Evolutionary conservation across 2,797 vertebrate genomes (phyloP), one percentile per base, ranked within the genome.

Genomic region (Poecilia picta): DNA sequence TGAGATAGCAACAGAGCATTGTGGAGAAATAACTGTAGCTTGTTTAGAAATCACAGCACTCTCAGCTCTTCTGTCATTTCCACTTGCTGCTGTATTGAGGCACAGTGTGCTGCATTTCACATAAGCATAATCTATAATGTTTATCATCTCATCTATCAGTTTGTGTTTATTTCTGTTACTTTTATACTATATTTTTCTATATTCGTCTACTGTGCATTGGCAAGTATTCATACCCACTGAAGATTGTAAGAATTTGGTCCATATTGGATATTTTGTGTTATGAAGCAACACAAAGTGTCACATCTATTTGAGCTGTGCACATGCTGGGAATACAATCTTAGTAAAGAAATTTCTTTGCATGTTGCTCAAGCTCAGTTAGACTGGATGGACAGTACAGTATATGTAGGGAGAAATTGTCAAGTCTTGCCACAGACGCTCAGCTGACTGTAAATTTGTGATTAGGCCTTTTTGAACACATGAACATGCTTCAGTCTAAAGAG

Each of bases 21-120:
- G 86, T 83, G 79, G 84, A 76, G 85, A 87, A 88, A 83, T 73
- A 81, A 85, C 74, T 73, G 81, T 76, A 51, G 20, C 89, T 89
- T 81, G 91, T 91, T 90, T 89, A 76, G 77, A 81, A 89, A 74
- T 90, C 83, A 0, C 13, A 51, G 83, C 84, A 80, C 81, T 77
- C 66, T 70, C 49, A 74, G 49, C 28, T 0, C 20, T 47, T 12
- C 31, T 73, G 73, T 53, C 25, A 78, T 84, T 74, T 78, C 73
- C 46, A 64, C 55, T 82, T 72, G 39, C 62, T 1, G 1, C 51
- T 59, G 8, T 25, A 49, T 75, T 49, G 73, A 73, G n/a, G 46
- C 18, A 3, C 1, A 1, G 57, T 72, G 39, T 51, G 76, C 82
- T 80, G 77, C 73, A 79, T 83, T 88, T 87, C 72, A 79, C 4